Evolutionary conservation across 2,888 invertebrate species (phyloP).

Genomic region (Arrhopalites spinosus): DNA sequence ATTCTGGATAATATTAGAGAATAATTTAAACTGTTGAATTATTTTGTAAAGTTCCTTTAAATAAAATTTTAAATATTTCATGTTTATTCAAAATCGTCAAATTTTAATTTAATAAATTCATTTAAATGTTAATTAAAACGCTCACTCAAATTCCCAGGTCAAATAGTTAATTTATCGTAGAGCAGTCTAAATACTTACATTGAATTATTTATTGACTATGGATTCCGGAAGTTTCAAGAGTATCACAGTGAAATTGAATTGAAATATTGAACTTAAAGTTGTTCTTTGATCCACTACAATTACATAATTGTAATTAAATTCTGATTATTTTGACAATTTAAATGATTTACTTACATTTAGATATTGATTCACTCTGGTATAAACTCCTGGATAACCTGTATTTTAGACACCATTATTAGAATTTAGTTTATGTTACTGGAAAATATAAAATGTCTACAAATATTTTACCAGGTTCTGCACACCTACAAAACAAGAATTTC

Average conservation of each 20-base stretch:
- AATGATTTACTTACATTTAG: not conserved
- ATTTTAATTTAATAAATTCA: not conserved
- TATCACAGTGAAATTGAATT: not conserved
- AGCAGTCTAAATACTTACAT: too few relatives aligned
- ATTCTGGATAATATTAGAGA: conserved; percentile 51
- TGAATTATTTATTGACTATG: not conserved
- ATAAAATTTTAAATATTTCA: conserved; percentile 5
- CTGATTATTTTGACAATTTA: not conserved
- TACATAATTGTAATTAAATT: not conserved
- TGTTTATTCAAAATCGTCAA: not conserved
- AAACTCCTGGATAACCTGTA: conserved; percentile 75
- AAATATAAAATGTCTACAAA: too few relatives aligned
- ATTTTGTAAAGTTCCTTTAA: too few relatives aligned
- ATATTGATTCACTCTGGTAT: conserved; percentile 66
- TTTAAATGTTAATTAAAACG: not conserved
- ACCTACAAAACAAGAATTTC: too few relatives aligned
- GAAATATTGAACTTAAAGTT: not conserved
- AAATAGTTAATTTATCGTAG: too few relatives aligned
- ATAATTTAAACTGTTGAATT: not conserved
- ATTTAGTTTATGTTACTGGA: too few relatives aligned
- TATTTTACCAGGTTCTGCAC: too few relatives aligned
- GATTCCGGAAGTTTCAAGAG: not conserved
- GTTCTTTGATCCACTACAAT: not conserved
- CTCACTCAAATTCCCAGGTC: too few relatives aligned
- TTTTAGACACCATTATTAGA: too few relatives aligned